Evolutionary conservation across 2,888 invertebrate species (phyloP).

Genomic region (Dinocampus coccinellae): DNA sequence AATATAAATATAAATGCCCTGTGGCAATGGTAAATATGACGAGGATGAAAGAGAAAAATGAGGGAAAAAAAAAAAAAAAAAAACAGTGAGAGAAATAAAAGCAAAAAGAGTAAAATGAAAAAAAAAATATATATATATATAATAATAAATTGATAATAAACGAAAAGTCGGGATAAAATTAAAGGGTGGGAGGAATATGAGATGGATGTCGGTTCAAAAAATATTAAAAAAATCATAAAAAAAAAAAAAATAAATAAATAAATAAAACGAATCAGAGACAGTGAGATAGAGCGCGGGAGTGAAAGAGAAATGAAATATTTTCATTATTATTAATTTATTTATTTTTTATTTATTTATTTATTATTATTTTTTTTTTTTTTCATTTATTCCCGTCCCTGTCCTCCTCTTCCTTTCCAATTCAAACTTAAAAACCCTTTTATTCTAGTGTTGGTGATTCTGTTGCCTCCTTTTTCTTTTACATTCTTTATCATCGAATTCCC

Average conservation of each 20-base stretch:
- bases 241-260: constrained; percentile 36
- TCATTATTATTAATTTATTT: too few relatives aligned
- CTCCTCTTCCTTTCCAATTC: constrained; percentile 66
- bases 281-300: too few relatives aligned
- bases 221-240: constrained; percentile 44
- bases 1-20: constrained; percentile 11
- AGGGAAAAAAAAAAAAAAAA: constrained; percentile 44
- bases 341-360: too few relatives aligned
- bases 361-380: too few relatives aligned
- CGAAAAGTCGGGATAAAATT: too few relatives aligned
- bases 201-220: too few relatives aligned
- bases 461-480: constrained; percentile 4
- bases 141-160: too few relatives aligned
- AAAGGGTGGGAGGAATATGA: too few relatives aligned
- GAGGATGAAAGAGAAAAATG: background rate
- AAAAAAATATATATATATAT: too few relatives aligned
- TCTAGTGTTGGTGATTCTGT: constrained; percentile 40
- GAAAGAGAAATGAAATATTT: too few relatives aligned
- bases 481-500: too few relatives aligned
- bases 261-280: constrained; percentile 47
- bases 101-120: constrained; percentile 34
- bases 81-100: too few relatives aligned
- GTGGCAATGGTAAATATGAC: background rate
- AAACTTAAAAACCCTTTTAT: constrained; percentile 69
- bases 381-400: constrained; percentile 59